Conservation (phyloP, 2,888 invertebrate species). For the Eupithecia tripunctaria region DNA sequence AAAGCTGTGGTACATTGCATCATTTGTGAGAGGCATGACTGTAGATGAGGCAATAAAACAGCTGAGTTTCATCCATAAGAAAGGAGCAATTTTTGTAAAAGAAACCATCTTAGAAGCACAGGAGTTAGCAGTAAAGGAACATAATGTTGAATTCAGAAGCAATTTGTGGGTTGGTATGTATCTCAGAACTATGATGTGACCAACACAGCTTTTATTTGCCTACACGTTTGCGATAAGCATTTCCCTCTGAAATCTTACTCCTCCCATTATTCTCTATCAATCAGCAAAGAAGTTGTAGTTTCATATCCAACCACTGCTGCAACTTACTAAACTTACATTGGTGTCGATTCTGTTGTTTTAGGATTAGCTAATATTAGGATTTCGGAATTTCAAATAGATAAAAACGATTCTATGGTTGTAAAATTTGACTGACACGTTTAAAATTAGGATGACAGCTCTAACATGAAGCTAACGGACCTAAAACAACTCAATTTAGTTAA, state of each 20-base stretch:
- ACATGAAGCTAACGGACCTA: no score
- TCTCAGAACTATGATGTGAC: background rate
- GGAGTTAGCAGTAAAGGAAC: conserved; percentile 91
- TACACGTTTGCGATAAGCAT: background rate
- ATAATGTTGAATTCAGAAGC: conserved; percentile 97
- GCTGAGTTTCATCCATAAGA: conserved; percentile 91
- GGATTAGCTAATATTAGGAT: no score
- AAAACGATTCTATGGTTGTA: no score
- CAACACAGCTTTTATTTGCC: background rate
- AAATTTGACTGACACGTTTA: no score
- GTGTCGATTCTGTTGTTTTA: no score
- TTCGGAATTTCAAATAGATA: no score
- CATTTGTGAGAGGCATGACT: conserved; percentile 94
- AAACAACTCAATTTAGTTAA: no score
- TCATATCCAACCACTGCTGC: background rate
- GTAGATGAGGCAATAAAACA: conserved; percentile 98
- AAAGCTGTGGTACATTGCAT: conserved; percentile 97
- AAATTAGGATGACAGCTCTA: no score
- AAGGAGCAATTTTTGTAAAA: conserved; percentile 89
- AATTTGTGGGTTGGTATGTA: conserved; percentile 96
- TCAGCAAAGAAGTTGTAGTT: background rate
- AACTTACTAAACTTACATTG: background rate
- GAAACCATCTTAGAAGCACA: conserved; percentile 95
- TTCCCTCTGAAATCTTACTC: background rate
- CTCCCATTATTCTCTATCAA: background rate